phyloP scores from a whole-genome alignment of 2,113 vertebrate species.

The Tetrao urogallus region DNA sequence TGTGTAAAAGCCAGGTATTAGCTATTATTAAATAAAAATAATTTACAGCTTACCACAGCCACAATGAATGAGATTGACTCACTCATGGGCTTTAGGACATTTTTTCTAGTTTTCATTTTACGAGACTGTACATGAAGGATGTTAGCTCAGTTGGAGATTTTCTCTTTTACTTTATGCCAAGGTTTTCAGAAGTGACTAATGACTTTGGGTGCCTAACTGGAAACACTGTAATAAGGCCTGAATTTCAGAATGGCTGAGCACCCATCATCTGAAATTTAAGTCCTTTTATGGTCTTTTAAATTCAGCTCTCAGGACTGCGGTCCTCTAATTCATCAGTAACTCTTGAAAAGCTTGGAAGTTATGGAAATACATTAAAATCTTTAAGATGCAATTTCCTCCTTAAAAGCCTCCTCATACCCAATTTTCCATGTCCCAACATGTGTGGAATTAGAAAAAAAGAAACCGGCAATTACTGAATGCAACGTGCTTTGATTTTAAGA shows the following conservation, averaged over 20 bases:
- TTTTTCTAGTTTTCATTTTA: slow-evolving; percentile 64
- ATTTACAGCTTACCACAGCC: slow-evolving; percentile 49
- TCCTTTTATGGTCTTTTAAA: slow-evolving; percentile 68
- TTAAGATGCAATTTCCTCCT: slow-evolving; percentile 58
- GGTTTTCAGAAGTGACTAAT: slow-evolving; percentile 73
- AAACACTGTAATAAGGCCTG: slow-evolving; percentile 61
- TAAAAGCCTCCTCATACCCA: not conserved
- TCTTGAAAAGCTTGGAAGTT: slow-evolving; percentile 47
- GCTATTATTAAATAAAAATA: slow-evolving; percentile 63
- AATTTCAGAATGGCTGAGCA: slow-evolving; percentile 65
- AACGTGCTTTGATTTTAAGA: slow-evolving; percentile 15
- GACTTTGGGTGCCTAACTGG: slow-evolving; percentile 69
- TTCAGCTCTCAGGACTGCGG: slow-evolving; percentile 19
- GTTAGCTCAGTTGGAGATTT: slow-evolving; percentile 66
- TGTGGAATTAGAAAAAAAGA: slow-evolving; percentile 31
- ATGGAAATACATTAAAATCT: slow-evolving; percentile 43
- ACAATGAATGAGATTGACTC: slow-evolving; percentile 49
- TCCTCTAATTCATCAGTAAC: slow-evolving; percentile 48
- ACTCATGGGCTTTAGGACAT: slow-evolving; percentile 24
- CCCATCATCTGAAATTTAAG: slow-evolving; percentile 64
- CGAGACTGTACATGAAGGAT: slow-evolving; percentile 44
- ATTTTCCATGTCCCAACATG: slow-evolving; percentile 33
- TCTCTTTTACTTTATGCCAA: slow-evolving; percentile 63
- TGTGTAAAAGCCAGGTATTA: slow-evolving; percentile 57
- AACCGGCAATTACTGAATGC: slow-evolving; percentile 15